Conservation (phyloP, 2,888 invertebrate genomes). For the Oconnorella tubifera region DNA sequence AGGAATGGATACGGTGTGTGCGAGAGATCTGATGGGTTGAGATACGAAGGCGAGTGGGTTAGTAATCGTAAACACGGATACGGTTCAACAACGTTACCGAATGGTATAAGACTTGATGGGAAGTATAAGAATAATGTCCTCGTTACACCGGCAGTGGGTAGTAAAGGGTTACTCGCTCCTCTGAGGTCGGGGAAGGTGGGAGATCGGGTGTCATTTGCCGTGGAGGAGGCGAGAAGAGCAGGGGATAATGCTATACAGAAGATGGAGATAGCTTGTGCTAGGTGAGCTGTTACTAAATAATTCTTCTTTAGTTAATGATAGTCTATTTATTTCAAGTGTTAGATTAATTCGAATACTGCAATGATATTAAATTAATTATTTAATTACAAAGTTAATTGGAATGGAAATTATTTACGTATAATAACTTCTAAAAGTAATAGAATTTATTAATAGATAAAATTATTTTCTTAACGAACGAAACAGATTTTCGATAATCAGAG, state of each 20-base stretch:
- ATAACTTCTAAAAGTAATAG: no score
- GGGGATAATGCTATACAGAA: conserved; percentile 97
- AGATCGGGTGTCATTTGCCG: conserved; percentile 93
- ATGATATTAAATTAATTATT: no score
- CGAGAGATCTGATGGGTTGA: conserved; percentile 93
- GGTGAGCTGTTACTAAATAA: conserved; percentile 59
- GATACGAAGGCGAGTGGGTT: conserved; percentile 99
- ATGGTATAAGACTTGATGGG: conserved; percentile 93
- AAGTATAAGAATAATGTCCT: conserved; percentile 99
- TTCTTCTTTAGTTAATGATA: no score
- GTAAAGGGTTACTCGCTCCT: conserved; percentile 71
- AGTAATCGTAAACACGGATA: conserved; percentile 99
- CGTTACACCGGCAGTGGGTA: conserved; percentile 86
- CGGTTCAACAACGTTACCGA: conserved; percentile 94
- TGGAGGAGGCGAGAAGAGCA: conserved; percentile 93
- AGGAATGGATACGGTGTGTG: conserved; percentile 95
- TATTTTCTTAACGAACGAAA: no score
- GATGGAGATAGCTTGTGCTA: conserved; percentile 92
- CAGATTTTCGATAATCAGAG: no score
- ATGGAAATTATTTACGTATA: no score
- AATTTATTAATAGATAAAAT: no score
- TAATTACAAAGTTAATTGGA: no score
- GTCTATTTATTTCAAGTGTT: no score
- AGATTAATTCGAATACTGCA: no score
- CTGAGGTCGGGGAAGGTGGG: conserved; percentile 93